These are phyloP conservation scores for Mythimna ferrago DNA, from an alignment of 2,888 invertebrate genomes.

Conservation along the genomic window DNA sequence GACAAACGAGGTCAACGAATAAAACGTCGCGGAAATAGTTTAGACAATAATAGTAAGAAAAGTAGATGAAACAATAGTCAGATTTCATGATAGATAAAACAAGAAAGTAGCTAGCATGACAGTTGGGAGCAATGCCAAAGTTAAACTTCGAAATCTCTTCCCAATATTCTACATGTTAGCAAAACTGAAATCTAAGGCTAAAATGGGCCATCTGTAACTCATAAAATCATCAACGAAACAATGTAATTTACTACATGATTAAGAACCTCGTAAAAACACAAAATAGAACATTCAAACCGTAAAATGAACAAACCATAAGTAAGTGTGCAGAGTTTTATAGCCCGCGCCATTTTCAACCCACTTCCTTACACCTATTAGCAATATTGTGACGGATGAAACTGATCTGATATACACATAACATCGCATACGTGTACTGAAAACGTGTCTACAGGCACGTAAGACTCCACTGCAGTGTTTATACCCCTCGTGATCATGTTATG, in stretches of 20 bases:
- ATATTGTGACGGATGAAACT: slow-evolving; percentile 17
- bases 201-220: background rate
- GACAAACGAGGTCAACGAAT: slow-evolving; percentile 44
- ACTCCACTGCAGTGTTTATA: slow-evolving; percentile 64
- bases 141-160: background rate
- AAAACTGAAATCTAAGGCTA: slow-evolving; percentile 1
- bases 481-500: slow-evolving; percentile 64
- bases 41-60: background rate
- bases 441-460: slow-evolving; percentile 70
- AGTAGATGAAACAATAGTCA: background rate
- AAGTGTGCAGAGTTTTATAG: slow-evolving; percentile 15
- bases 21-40: slow-evolving; percentile 30
- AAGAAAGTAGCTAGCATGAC: background rate
- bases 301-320: slow-evolving; percentile 9
- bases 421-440: slow-evolving; percentile 57
- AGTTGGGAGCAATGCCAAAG: background rate
- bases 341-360: background rate
- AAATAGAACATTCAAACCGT: slow-evolving; percentile 15
- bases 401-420: slow-evolving; percentile 49
- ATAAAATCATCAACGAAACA: slow-evolving; percentile 6
- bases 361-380: slow-evolving; percentile 9
- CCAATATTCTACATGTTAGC: background rate
- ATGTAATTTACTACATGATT: background rate
- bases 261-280: slow-evolving; percentile 20
- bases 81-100: background rate